phyloP scores from a whole-genome alignment of 2,888 invertebrate species.

The Thereva nobilitata region DNA sequence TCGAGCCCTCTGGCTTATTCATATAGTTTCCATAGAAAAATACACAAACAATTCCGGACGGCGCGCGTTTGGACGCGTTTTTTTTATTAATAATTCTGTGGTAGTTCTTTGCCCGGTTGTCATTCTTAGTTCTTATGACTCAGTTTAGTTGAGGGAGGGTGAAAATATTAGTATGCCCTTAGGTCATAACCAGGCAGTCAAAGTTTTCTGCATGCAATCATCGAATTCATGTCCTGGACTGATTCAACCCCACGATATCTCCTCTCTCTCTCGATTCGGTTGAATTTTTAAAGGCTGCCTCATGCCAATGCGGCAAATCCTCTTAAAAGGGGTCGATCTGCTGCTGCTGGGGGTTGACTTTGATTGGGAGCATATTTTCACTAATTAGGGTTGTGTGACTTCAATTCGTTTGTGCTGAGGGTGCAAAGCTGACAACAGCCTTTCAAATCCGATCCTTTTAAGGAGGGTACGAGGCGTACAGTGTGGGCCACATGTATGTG shows the following conservation, averaged over 20 bases:
- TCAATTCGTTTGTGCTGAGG: neutral
- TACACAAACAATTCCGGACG: no score
- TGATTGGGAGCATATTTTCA: conserved; percentile 21
- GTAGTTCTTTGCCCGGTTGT: neutral
- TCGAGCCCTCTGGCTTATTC: no score
- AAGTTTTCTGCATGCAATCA: conserved; percentile 12
- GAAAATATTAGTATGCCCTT: conserved; percentile 16
- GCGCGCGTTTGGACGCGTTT: no score
- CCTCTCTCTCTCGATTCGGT: no score
- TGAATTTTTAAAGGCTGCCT: no score
- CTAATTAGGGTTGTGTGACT: conserved; percentile 14
- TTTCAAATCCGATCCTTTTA: no score
- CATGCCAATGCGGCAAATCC: conserved; percentile 2
- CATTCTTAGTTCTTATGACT: neutral
- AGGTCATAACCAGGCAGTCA: conserved; percentile 2
- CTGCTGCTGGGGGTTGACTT: conserved; percentile 14
- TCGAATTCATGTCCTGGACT: conserved; percentile 12
- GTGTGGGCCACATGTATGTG: no score
- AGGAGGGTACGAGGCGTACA: no score
- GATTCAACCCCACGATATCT: neutral
- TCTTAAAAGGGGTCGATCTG: conserved; percentile 19
- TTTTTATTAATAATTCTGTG: conserved; percentile 19
- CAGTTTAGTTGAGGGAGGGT: conserved; percentile 6
- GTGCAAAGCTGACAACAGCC: no score
- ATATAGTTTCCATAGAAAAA: no score